phyloP scores from a whole-genome alignment of 2,888 invertebrate genomes.

The Stenodema calcarata region DNA sequence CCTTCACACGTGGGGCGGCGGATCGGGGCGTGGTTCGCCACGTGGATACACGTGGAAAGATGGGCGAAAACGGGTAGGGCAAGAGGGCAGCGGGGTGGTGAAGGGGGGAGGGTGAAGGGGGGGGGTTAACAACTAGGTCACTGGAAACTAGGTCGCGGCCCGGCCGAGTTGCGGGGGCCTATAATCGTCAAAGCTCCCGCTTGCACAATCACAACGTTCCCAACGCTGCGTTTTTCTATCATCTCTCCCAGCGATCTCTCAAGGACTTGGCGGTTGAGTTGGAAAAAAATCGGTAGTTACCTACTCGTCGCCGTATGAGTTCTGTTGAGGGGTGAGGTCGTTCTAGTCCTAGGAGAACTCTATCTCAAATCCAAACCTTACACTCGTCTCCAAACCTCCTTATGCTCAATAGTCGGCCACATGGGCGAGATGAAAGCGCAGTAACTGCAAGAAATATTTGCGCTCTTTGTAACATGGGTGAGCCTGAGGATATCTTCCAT shows the following conservation, averaged over 20 bases:
- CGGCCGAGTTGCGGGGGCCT: conserved; percentile 33
- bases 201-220: conserved; percentile 16
- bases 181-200: conserved; percentile 8
- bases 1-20: not conserved
- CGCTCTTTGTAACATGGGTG: too few species aligned
- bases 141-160: conserved; percentile 29
- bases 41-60: conserved; percentile 42
- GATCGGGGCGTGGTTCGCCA: conserved; percentile 3
- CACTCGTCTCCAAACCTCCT: too few species aligned
- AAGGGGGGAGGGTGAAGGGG: not conserved
- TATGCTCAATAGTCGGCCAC: too few species aligned
- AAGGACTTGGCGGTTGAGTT: not conserved
- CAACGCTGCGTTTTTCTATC: not conserved
- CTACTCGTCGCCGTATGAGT: not conserved
- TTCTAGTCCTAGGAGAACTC: not conserved
- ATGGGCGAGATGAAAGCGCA: too few species aligned
- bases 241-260: not conserved
- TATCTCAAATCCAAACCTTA: too few species aligned
- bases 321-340: not conserved
- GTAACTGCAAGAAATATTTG: too few species aligned
- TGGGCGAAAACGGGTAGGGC: not conserved
- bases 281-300: not conserved
- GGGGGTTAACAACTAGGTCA: not conserved
- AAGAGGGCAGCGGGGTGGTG: not conserved
- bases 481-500: too few species aligned